Evolutionary conservation across 1,140 invertebrate genomes (phyloP).

Genomic region (Euwallacea fornicatus): DNA sequence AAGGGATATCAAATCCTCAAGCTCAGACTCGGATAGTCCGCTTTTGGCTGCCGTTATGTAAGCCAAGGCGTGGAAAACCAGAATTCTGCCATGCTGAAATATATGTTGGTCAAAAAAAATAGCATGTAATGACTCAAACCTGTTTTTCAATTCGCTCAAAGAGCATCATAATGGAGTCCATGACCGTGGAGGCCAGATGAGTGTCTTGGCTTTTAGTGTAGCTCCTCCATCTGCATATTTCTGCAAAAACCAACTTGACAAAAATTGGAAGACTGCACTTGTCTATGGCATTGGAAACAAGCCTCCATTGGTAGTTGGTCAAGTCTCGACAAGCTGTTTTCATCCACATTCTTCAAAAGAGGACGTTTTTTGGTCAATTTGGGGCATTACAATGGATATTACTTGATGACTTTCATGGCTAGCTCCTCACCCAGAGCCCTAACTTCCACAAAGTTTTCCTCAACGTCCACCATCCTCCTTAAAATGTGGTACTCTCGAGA

Average conservation of each 20-base stretch:
- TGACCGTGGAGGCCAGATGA: conserved; percentile 89
- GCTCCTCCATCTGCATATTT: conserved; percentile 95
- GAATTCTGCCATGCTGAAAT: conserved; percentile 79
- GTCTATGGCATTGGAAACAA: conserved; percentile 90
- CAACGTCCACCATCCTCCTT: conserved; percentile 84
- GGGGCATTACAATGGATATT: conserved; percentile 17
- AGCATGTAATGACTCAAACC: conserved; percentile 50
- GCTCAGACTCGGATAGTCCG: conserved; percentile 88
- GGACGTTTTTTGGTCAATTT: not conserved
- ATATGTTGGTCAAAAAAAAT: not conserved
- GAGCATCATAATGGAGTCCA: conserved; percentile 97
- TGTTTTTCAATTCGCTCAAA: conserved; percentile 94
- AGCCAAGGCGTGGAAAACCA: conserved; percentile 91
- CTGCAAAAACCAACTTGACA: conserved; percentile 95
- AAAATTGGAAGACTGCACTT: conserved; percentile 96
- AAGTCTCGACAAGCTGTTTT: conserved; percentile 84
- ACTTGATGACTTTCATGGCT: conserved; percentile 90
- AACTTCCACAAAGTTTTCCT: conserved; percentile 92
- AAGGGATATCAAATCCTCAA: conserved; percentile 92
- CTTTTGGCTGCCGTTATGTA: conserved; percentile 94
- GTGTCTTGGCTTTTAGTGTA: conserved; percentile 94
- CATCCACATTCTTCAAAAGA: conserved; percentile 80
- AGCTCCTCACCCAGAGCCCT: conserved; percentile 88
- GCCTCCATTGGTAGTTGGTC: conserved; percentile 90
- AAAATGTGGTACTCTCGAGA: conserved; percentile 85